Base-by-base conservation (phyloP, 2,113 vertebrate species). In the Sclerurus mexicanus region DNA sequence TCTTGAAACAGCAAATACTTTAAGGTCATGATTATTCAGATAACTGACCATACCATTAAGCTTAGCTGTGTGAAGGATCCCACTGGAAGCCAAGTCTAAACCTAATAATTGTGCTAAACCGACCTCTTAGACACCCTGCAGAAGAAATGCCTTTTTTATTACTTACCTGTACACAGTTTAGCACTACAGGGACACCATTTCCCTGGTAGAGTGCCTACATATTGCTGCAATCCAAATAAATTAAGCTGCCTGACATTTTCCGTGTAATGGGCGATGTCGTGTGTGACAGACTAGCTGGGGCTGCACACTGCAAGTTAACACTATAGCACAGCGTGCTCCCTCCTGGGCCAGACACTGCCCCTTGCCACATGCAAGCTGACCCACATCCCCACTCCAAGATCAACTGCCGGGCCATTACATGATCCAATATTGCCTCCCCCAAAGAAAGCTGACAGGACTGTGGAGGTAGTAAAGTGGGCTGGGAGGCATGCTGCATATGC, bases 81-180 rank as follows among this genome's bases (percentile, higher is more conserved):
- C 37, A 47, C 37, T 76, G 63, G 28, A 66, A 84, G 21, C 17
- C n/a, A 86, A 71, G 25, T 67, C 52, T 60, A 73, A 79, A 66
- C 13, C 13, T 35, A 66, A 0, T 33, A 72, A 72, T 10, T 42
- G 56, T 63, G 31, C 50, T 58, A 75, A 79, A 67, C 0, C 0
- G 27, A 62, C 15, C 21, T 66, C 28, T 80, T 66, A 33, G 35
- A 28, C 47, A 58, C 35, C 25, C 46, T 67, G 31, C 1, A 1
- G 52, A 79, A 66, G 21, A 60, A 75, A 67, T 44, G 28, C 14
- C 30, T 35, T 49, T 85, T 72, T 69, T 35, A 24, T 67, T 77
- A 49, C 31, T 73, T 44, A 39, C 8, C 24, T 68, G 49, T 35
- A 35, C 30, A 14, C 1, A 3, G 17, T 52, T 73, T 78, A 82